Percentiles rank a stretch among this genome's conserved stretches.
These are phyloP conservation scores for Aphidius ervi DNA, from an alignment of 1,140 invertebrate species.

Conservation along the genomic window DNA sequence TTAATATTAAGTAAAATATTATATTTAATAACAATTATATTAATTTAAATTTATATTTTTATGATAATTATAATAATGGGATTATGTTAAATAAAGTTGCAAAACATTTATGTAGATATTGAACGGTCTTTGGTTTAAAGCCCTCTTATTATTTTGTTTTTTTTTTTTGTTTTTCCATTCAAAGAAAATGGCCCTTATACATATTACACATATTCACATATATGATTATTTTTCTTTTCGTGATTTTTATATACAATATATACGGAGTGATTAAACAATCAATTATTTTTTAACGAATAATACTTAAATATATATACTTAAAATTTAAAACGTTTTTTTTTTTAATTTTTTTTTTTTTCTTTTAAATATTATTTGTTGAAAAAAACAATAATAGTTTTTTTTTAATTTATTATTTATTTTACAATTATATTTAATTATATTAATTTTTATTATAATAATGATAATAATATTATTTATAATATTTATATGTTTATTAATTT, in stretches of 20 bases:
- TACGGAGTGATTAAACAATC: slow-evolving; percentile 11
- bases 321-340: background rate
- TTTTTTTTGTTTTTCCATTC: background rate
- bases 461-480: too few relatives aligned
- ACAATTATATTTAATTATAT: too few relatives aligned
- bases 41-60: slow-evolving; percentile 11
- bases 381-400: too few relatives aligned
- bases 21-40: too few relatives aligned
- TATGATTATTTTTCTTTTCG: slow-evolving; percentile 22
- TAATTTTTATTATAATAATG: too few relatives aligned
- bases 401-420: too few relatives aligned
- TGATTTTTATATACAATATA: slow-evolving; percentile 13
- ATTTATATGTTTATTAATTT: too few relatives aligned
- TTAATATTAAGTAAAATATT: too few relatives aligned
- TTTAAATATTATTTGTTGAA: too few relatives aligned
- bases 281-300: too few relatives aligned
- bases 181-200: slow-evolving; percentile 22
- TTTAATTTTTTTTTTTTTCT: too few relatives aligned
- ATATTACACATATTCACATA: slow-evolving; percentile 39
- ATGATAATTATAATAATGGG: background rate
- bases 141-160: slow-evolving; percentile 22
- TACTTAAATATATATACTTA: background rate
- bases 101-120: slow-evolving; percentile 22
- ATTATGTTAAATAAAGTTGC: slow-evolving; percentile 11
- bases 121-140: slow-evolving; percentile 49